A percentile compares a stretch with the other conserved stretches of the same genome.
Evolutionary conservation across 2,113 vertebrate genomes (phyloP).

Genomic region (Solenodon paradoxus): DNA sequence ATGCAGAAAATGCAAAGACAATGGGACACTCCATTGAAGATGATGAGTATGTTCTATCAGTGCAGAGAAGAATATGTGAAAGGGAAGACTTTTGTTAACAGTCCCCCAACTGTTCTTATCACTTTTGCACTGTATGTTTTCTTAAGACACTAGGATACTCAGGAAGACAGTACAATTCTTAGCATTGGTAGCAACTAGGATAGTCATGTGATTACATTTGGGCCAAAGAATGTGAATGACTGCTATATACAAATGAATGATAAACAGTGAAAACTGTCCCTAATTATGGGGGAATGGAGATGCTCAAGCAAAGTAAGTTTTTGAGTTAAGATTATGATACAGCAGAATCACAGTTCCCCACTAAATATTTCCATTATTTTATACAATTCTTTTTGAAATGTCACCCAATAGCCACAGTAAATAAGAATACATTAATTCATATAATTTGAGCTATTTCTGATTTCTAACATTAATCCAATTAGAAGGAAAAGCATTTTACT

Average conservation of each 20-base stretch:
- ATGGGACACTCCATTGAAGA: neutral
- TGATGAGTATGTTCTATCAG: neutral
- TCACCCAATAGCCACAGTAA: neutral
- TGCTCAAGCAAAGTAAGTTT: neutral
- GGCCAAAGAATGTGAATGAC: neutral
- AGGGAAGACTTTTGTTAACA: neutral
- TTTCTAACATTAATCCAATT: conserved; percentile 6
- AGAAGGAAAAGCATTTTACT: neutral
- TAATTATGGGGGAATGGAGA: too few relatives aligned
- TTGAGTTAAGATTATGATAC: neutral
- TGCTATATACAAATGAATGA: neutral
- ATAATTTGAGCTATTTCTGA: neutral
- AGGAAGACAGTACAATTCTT: neutral
- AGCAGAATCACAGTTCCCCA: neutral
- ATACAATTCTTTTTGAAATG: neutral
- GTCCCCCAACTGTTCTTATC: neutral
- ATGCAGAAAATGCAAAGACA: neutral
- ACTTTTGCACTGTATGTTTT: neutral
- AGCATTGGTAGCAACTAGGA: neutral
- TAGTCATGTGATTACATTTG: neutral
- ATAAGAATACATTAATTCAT: neutral
- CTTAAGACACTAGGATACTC: neutral
- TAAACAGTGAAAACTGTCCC: neutral
- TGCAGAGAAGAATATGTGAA: neutral
- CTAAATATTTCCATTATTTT: neutral